Base-by-base conservation (phyloP, 2,888 invertebrate genomes). In the Epirrhoe tristata region DNA sequence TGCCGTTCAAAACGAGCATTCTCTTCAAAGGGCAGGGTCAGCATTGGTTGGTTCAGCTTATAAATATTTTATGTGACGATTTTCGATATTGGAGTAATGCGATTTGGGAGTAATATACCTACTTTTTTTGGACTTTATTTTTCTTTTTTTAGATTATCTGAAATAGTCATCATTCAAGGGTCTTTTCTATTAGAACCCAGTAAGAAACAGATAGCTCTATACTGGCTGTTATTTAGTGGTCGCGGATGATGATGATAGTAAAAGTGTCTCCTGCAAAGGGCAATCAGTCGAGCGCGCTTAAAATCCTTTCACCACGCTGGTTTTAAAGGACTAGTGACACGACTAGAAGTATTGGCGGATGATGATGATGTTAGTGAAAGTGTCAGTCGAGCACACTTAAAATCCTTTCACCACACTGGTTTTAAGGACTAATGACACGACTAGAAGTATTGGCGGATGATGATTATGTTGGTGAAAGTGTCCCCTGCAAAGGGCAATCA, bases 11-110 rank as follows among this genome's bases (percentile, higher is more conserved):
- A 70, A 48, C 46, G 66, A 69, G 63, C 66, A 63, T n/a, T 48
- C 54, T 50, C 46, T 31, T 60, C 58, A 61, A 67, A 73, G 63
- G 58, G 57, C 61, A 71, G 66, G 88, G 60, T 83, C 87, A 80
- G 72, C 31, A 39, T 72, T 80, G 62, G 71, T 64, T 80, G 85
- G 89, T 57, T 59, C 17, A 59, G 52, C 52, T 52, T 71, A 67
- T 64, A 78, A 90, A 91, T 90, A 91, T 91, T 92, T 91, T 91
- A 92, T 88, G 85, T 87, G 82, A 73, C 84, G 82, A 85, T 87
- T 86, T 86, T 85, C 84, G 83, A 81, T 83, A 80, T 79, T 72
- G 85, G 83, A 88, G 84, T 89, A 89, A 90, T 90, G 86, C 85
- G 85, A 88, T 89, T 88, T 83, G 83, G 82, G 81, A 86, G 81